phyloP scores from a whole-genome alignment of 1,140 invertebrate genomes.

The Lysiphlebus fabarum region DNA sequence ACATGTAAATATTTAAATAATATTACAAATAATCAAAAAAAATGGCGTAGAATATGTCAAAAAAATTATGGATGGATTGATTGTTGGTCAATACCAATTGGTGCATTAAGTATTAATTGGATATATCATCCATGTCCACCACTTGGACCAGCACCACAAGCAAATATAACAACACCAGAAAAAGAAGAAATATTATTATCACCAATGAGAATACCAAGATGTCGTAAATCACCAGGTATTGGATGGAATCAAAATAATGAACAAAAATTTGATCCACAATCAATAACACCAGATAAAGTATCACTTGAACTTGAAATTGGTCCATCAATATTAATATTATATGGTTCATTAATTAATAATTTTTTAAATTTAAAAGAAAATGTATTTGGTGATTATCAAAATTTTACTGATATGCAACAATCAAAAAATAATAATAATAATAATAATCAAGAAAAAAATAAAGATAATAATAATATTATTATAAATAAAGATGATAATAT shows the following conservation, averaged over 20 bases:
- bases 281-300: constrained; percentile 80
- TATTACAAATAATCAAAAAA: constrained; percentile 60
- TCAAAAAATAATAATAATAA: too few species aligned
- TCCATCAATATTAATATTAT: constrained; percentile 83
- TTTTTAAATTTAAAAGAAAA: constrained; percentile 92
- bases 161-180: constrained; percentile 88
- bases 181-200: constrained; percentile 89
- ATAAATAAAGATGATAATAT: constrained; percentile 52
- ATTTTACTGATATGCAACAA: constrained; percentile 88
- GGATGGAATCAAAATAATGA: constrained; percentile 65
- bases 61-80: constrained; percentile 87
- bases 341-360: constrained; percentile 84
- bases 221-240: constrained; percentile 67
- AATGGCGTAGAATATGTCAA: constrained; percentile 85
- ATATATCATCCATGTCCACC: constrained; percentile 88
- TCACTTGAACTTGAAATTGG: constrained; percentile 90
- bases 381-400: constrained; percentile 93
- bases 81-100: constrained; percentile 92
- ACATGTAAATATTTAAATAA: constrained; percentile 58
- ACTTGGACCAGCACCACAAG: constrained; percentile 79
- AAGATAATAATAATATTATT: constrained; percentile 54
- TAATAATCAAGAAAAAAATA: constrained; percentile 38
- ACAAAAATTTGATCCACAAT: constrained; percentile 82
- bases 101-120: constrained; percentile 86
- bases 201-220: constrained; percentile 83